phyloP scores from a whole-genome alignment of 2,888 invertebrate genomes.

The Malacosoma neustria region DNA sequence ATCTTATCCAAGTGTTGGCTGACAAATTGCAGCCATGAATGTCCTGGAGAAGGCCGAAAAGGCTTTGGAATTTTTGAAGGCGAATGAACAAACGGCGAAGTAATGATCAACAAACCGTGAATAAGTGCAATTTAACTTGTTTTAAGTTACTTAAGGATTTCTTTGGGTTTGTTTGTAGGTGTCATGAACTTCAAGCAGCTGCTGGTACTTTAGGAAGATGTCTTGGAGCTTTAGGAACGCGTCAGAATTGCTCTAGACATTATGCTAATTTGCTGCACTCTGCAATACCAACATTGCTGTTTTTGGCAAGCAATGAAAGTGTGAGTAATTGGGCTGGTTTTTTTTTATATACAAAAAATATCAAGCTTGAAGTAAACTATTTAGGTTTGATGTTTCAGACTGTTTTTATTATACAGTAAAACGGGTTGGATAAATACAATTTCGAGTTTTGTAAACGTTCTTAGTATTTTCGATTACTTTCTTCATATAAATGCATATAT shows the following conservation, averaged over 20 bases:
- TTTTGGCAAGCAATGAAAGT: constrained; percentile 60
- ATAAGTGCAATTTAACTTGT: too few species aligned
- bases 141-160: too few species aligned
- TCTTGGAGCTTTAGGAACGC: constrained; percentile 55
- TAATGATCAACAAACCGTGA: constrained; percentile 13
- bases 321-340: constrained; percentile 38
- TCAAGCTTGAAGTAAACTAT: constrained; percentile 3
- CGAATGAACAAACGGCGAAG: constrained; percentile 50
- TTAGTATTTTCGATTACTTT: too few species aligned
- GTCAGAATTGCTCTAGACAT: constrained; percentile 54
- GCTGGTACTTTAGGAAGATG: constrained; percentile 61
- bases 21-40: constrained; percentile 43
- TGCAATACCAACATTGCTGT: constrained; percentile 54
- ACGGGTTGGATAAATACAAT: too few species aligned
- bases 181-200: constrained; percentile 58
- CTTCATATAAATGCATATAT: too few species aligned
- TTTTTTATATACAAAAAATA: constrained; percentile 7
- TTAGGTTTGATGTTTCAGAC: too few species aligned
- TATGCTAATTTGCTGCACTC: constrained; percentile 57
- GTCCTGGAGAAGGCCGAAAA: constrained; percentile 67
- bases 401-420: too few species aligned
- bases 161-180: constrained; percentile 30
- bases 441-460: too few species aligned
- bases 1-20: constrained; percentile 16
- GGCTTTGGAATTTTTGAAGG: constrained; percentile 58